phyloP scores from a whole-genome alignment of 2,113 vertebrate genomes.

The Puntigrus tetrazona region DNA sequence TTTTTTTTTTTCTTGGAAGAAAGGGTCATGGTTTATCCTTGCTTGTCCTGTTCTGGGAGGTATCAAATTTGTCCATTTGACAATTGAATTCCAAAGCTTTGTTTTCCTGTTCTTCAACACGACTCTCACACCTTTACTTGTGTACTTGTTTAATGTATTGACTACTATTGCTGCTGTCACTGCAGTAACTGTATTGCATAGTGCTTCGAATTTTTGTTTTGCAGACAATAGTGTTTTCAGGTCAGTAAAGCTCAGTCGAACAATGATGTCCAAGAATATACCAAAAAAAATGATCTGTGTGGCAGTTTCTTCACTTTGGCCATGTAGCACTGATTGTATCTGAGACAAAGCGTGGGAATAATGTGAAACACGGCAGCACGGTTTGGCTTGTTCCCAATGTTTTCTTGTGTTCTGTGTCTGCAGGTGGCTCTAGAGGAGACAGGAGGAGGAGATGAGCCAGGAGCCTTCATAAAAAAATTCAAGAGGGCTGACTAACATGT shows the following conservation, averaged over 20 bases:
- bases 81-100: background rate
- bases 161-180: background rate
- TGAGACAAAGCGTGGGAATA: constrained; percentile 12
- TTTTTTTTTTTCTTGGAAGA: background rate
- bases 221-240: background rate
- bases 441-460: background rate
- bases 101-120: background rate
- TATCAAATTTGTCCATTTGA: background rate
- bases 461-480: background rate
- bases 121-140: background rate
- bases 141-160: background rate
- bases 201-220: background rate
- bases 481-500: background rate
- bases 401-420: constrained; percentile 7
- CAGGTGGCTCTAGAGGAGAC: constrained; percentile 4
- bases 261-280: background rate
- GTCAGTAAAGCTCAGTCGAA: background rate
- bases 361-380: constrained; percentile 2
- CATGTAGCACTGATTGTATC: background rate
- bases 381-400: background rate
- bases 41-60: background rate
- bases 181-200: background rate
- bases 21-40: background rate
- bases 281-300: background rate
- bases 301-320: background rate